Evolutionary conservation across 2,797 vertebrate species (phyloP).

Genomic region (Sebastolobus altivelis): DNA sequence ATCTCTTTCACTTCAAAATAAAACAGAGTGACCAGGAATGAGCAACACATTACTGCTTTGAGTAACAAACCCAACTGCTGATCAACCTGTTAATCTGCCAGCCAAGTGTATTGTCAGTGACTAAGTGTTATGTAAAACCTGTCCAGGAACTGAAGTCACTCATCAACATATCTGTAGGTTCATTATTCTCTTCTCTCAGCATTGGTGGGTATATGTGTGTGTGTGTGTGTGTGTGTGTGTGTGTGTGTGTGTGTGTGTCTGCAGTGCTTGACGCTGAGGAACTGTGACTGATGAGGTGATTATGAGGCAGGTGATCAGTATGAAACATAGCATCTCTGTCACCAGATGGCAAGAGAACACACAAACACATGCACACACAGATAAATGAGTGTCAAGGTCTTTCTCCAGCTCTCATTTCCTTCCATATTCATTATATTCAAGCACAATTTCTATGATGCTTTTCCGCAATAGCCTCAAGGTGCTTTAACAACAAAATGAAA

Average conservation of each 20-base stretch:
- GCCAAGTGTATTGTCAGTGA: constrained; percentile 10
- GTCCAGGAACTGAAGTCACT: constrained; percentile 20
- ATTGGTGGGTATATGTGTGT: neutral
- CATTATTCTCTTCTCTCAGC: neutral
- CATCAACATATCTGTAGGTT: constrained; percentile 14
- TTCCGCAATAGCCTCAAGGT: neutral
- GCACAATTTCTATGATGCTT: neutral
- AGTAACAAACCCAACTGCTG: constrained; percentile 27
- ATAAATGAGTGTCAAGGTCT: neutral
- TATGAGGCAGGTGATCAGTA: constrained; percentile 50
- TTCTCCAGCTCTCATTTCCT: neutral
- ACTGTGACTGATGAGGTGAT: constrained; percentile 61
- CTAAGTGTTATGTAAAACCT: constrained; percentile 17
- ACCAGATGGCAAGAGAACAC: constrained; percentile 50
- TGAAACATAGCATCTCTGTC: constrained; percentile 25
- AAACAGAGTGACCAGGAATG: neutral
- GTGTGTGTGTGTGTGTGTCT: constrained; percentile 29
- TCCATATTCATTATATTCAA: constrained; percentile 10
- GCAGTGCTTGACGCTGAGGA: constrained; percentile 10
- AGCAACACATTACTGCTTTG: constrained; percentile 16
- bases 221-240: constrained; percentile 28
- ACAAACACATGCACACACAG: constrained; percentile 4
- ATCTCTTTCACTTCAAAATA: constrained; percentile 5
- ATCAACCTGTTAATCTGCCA: constrained; percentile 40
- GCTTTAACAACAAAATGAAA: neutral